phyloP scores from a whole-genome alignment of 2,888 invertebrate species.

The Cetonia aurata region DNA sequence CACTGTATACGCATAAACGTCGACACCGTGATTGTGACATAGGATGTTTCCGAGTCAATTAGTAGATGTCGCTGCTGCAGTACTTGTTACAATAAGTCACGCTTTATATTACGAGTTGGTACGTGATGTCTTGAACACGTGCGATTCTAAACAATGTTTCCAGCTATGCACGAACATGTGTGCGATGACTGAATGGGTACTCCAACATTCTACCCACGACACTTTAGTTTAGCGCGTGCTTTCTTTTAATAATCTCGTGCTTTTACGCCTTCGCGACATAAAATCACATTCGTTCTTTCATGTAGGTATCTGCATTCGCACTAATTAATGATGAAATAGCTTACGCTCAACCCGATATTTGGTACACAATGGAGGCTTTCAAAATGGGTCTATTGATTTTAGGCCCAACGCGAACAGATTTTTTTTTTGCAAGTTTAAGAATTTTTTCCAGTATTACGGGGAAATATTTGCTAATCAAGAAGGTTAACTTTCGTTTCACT shows the following conservation, averaged over 20 bases:
- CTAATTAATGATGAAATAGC: background rate
- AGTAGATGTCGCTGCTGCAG: slow-evolving; percentile 45
- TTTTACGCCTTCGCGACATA: slow-evolving; percentile 5
- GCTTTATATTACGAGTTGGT: slow-evolving; percentile 43
- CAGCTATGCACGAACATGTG: slow-evolving; percentile 31
- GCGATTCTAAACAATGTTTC: slow-evolving; percentile 35
- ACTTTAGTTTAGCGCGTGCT: slow-evolving; percentile 11
- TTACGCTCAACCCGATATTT: too few relatives aligned
- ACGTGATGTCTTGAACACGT: slow-evolving; percentile 45
- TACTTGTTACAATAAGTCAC: slow-evolving; percentile 47
- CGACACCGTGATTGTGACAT: slow-evolving; percentile 42
- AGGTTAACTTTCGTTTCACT: slow-evolving; percentile 21
- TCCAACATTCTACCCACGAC: slow-evolving; percentile 15
- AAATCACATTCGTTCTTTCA: background rate
- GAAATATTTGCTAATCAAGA: slow-evolving; percentile 36
- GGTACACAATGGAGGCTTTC: too few relatives aligned
- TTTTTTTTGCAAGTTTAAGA: background rate
- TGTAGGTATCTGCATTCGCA: slow-evolving; percentile 1
- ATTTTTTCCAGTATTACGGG: slow-evolving; percentile 14
- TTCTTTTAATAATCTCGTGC: slow-evolving; percentile 4
- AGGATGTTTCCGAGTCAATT: slow-evolving; percentile 48
- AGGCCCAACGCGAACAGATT: slow-evolving; percentile 9
- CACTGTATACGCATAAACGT: slow-evolving; percentile 23
- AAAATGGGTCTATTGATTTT: slow-evolving; percentile 22
- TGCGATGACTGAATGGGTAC: slow-evolving; percentile 25